A percentile compares a stretch with the other conserved stretches of the same genome.
These are phyloP conservation scores for Polyploca ridens DNA, from an alignment of 2,888 invertebrate genomes.

Conservation along the genomic window DNA sequence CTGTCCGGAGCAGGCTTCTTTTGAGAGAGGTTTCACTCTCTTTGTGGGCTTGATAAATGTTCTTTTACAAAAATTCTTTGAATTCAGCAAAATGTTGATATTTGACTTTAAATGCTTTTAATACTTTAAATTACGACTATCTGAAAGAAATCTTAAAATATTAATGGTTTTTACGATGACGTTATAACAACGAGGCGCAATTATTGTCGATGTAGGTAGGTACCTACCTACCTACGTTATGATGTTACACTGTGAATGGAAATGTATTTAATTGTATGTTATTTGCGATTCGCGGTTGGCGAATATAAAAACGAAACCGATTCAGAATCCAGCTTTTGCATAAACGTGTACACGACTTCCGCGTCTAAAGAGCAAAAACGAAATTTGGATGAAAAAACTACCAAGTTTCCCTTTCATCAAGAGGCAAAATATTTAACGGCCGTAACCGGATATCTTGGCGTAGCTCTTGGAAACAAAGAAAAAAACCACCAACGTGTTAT, in stretches of 20 bases:
- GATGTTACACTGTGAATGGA: conserved; percentile 56
- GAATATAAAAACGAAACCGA: conserved; percentile 73
- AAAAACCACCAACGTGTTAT: conserved; percentile 82
- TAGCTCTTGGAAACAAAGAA: conserved; percentile 81
- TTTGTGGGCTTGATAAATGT: conserved; percentile 84
- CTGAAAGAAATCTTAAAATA: conserved; percentile 57
- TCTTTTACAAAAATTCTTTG: conserved; percentile 77
- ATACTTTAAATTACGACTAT: conserved; percentile 72
- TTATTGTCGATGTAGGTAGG: conserved; percentile 53
- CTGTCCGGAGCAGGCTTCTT: conserved; percentile 83
- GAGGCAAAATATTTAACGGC: conserved; percentile 83
- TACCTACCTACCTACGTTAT: conserved; percentile 21
- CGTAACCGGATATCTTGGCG: conserved; percentile 82
- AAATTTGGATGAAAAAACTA: conserved; percentile 75
- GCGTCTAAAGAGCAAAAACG: conserved; percentile 77
- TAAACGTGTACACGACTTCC: conserved; percentile 78
- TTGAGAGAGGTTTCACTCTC: conserved; percentile 83
- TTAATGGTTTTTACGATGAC: conserved; percentile 51
- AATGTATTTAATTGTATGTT: conserved; percentile 78
- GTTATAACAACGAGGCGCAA: conserved; percentile 60
- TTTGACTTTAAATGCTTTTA: conserved; percentile 68
- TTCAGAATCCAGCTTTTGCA: conserved; percentile 78
- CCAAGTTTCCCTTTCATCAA: conserved; percentile 81
- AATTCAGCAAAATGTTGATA: conserved; percentile 75
- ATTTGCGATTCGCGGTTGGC: conserved; percentile 53